phyloP scores from a whole-genome alignment of 2,888 invertebrate genomes.

The Leptopilina syphax region DNA sequence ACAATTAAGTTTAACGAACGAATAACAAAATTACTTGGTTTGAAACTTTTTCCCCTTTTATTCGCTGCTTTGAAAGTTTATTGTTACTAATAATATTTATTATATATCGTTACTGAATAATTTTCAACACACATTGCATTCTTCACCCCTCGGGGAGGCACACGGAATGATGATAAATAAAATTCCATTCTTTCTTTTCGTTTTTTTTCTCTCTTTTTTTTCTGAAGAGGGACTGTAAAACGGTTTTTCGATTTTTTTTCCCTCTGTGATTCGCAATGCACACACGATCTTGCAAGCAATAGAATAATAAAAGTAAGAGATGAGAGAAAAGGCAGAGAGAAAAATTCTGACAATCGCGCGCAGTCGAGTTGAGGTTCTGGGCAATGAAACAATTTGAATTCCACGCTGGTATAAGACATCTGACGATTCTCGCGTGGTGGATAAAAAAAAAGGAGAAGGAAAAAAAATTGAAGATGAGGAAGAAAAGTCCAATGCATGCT shows the following conservation, averaged over 20 bases:
- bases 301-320: conserved; percentile 27
- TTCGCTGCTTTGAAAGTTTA: too few species aligned
- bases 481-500: conserved; percentile 27
- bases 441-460: background rate
- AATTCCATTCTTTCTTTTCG: background rate
- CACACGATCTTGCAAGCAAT: conserved; percentile 11
- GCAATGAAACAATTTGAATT: conserved; percentile 59
- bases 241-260: conserved; percentile 21
- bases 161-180: background rate
- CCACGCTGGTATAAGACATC: conserved; percentile 34
- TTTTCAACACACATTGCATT: background rate
- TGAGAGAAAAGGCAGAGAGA: conserved; percentile 16
- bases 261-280: conserved; percentile 24
- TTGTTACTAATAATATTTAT: too few species aligned
- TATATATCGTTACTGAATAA: too few species aligned
- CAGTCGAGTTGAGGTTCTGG: conserved; percentile 34
- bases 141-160: background rate
- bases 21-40: too few species aligned
- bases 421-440: conserved; percentile 29
- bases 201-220: background rate
- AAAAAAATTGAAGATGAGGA: background rate
- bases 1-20: too few species aligned
- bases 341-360: background rate
- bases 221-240: background rate
- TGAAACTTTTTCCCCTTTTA: too few species aligned